Conservation (phyloP, 2,113 vertebrate genomes). For the Poeciliopsis occidentalis region DNA sequence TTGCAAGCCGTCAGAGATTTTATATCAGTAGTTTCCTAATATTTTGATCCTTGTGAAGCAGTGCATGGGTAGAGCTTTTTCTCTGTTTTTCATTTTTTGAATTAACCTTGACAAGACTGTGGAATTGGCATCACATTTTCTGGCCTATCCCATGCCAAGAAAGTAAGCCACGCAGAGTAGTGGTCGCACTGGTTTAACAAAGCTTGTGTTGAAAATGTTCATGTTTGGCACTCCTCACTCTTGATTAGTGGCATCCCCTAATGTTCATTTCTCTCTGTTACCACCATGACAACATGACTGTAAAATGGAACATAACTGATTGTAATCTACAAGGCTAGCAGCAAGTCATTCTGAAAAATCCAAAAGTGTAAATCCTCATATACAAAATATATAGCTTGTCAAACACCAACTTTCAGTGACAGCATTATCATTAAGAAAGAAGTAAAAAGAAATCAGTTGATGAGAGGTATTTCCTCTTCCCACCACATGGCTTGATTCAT, state of each 20-base stretch:
- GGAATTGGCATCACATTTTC: background rate
- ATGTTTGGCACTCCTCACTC: background rate
- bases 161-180: background rate
- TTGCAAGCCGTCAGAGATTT: background rate
- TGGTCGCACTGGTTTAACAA: background rate
- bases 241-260: background rate
- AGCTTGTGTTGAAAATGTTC: background rate
- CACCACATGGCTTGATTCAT: slow-evolving; percentile 29
- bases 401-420: slow-evolving; percentile 22
- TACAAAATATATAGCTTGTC: slow-evolving; percentile 19
- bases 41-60: background rate
- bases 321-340: background rate
- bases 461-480: slow-evolving; percentile 37
- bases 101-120: background rate
- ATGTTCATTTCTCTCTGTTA: background rate
- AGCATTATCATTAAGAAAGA: slow-evolving; percentile 35
- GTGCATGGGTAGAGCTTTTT: background rate
- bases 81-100: background rate
- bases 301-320: background rate
- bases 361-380: slow-evolving; percentile 20
- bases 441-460: slow-evolving; percentile 41
- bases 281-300: no score
- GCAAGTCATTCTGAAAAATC: slow-evolving; percentile 14
- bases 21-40: background rate
- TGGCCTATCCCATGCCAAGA: background rate